Evolutionary conservation across 2,113 vertebrate species (phyloP).

Genomic region (Aldabrachelys gigantea): DNA sequence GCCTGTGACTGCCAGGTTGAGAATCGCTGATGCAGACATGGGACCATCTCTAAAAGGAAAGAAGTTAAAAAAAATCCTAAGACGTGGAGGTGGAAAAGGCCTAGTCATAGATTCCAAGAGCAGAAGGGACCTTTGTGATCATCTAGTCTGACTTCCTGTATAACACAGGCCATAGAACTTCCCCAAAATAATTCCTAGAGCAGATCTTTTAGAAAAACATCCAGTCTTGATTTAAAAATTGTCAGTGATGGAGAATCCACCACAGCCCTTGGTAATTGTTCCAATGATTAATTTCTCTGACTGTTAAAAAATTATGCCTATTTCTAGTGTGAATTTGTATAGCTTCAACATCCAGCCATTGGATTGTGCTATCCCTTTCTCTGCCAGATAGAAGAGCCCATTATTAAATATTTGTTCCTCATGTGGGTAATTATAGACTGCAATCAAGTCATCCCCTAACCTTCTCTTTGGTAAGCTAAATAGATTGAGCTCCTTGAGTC

Average conservation of each 20-base stretch:
- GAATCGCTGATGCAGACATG: accelerated
- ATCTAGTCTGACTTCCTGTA: neutral
- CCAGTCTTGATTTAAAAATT: neutral
- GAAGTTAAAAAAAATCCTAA: neutral
- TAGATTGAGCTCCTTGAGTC: neutral
- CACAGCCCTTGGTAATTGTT: neutral
- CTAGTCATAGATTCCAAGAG: neutral
- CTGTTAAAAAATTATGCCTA: neutral
- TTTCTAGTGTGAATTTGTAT: neutral
- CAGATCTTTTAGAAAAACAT: neutral
- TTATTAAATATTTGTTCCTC: neutral
- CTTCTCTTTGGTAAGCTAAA: neutral
- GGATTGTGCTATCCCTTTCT: neutral
- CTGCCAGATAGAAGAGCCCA: neutral
- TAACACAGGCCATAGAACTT: neutral
- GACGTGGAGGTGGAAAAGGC: neutral
- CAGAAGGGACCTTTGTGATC: neutral
- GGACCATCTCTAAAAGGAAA: accelerated
- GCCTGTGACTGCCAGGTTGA: neutral
- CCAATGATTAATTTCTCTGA: neutral
- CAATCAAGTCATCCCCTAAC: neutral
- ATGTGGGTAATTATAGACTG: neutral
- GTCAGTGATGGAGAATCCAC: neutral
- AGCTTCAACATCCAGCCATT: neutral
- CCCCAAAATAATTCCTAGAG: neutral